phyloP scores from a whole-genome alignment of 2,888 invertebrate species.

The Willowsia nigromaculata region DNA sequence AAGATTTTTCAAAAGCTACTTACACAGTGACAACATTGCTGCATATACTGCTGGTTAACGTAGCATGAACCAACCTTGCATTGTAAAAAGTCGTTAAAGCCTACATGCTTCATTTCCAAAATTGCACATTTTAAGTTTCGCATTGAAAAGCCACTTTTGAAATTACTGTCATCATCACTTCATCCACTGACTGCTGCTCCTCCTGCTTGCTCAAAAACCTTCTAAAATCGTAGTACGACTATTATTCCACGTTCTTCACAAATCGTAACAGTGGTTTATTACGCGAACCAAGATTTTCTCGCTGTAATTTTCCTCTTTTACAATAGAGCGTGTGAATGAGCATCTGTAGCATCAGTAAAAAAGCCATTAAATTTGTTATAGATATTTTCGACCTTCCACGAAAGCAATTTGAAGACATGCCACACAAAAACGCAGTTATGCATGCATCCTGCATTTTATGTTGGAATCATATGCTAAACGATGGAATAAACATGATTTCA shows the following conservation, averaged over 20 bases:
- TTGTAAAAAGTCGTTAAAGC: conserved; percentile 52
- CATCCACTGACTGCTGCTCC: background rate
- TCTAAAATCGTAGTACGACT: background rate
- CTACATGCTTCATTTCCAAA: conserved; percentile 55
- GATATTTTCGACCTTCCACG: background rate
- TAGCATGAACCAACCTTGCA: conserved; percentile 15
- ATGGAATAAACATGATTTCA: too few species aligned
- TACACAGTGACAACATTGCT: background rate
- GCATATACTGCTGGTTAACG: conserved; percentile 7
- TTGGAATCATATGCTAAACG: too few species aligned
- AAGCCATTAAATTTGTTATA: background rate
- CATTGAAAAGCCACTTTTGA: conserved; percentile 13
- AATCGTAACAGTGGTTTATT: conserved; percentile 35
- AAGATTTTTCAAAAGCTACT: background rate
- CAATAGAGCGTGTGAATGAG: conserved; percentile 22
- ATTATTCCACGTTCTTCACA: background rate
- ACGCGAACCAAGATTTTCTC: conserved; percentile 6
- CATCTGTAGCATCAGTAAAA: conserved; percentile 14
- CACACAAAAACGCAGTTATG: too few species aligned
- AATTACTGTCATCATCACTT: conserved; percentile 48
- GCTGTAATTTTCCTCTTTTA: background rate
- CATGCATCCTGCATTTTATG: background rate
- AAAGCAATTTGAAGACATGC: too few species aligned
- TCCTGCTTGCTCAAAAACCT: background rate
- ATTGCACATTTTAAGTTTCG: conserved; percentile 34